Base-by-base conservation (phyloP, 2,113 vertebrate genomes). In the Chrysemys picta region DNA sequence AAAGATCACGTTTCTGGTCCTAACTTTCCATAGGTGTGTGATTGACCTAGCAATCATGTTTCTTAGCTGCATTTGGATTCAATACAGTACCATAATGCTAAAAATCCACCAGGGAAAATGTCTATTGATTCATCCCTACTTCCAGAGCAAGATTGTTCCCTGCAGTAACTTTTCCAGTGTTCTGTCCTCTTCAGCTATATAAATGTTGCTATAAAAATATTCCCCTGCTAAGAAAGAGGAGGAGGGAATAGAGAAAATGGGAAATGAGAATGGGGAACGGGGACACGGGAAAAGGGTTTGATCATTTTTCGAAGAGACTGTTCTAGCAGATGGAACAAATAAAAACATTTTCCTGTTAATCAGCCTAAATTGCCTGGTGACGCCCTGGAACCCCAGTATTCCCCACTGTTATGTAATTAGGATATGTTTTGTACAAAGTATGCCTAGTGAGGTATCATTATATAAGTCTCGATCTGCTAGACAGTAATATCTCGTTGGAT, bases 21-120 rank as follows among this genome's bases (percentile, higher is more conserved):
- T 21, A 42, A 2, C 13, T 88, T 79, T 49, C 84, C 38, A 8
- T 5, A 35, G 69, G 2, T 19, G 10, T 82, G 85, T 42, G 82
- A 53, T 27, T 14, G 3, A 42, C 5, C 6, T 57, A 82, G 81
- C 27, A 88, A 14, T 38, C 38, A 3, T 4, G 12, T 57, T 78
- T 82, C 10, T 79, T 79, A 21, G 78, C 10, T 35, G 11, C 42
- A 47, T 47, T 76, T 76, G 75, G 9, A 14, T 4, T 24, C 3
- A 59, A 57, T 50, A 49, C 3, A 85, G n/a, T 27, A 57, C 11
- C 45, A 47, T 38, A 2, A 27, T 47, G 21, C 38, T 25, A 14
- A 42, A 1, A 0, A 13, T 49, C 11, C 12, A 78, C 27, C 50
- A 81, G 7, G 22, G 13, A 22, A 7, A 47, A 2, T 5, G 5